Conservation (phyloP, 2,113 vertebrate species). For the Vidua chalybeata region DNA sequence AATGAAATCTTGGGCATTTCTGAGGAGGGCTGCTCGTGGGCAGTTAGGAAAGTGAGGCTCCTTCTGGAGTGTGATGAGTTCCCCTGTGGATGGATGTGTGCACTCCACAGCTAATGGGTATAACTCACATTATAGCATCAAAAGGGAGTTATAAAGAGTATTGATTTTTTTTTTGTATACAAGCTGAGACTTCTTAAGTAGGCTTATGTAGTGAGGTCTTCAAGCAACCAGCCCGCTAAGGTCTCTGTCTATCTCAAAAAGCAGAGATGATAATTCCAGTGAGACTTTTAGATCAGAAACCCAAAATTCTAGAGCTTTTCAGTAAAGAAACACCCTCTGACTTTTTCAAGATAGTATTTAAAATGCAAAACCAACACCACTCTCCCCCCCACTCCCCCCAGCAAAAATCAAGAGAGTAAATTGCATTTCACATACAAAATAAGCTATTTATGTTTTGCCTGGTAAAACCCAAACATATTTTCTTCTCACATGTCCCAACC, state of each 20-base stretch:
- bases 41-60: background rate
- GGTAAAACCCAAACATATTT: background rate
- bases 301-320: background rate
- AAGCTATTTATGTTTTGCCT: background rate
- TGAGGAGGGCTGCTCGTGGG: background rate
- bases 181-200: background rate
- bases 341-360: background rate
- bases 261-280: background rate
- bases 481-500: background rate
- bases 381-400: accelerated
- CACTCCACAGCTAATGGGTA: background rate
- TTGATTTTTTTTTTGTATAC: background rate
- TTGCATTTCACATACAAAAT: background rate
- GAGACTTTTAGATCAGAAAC: background rate
- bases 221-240: background rate
- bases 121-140: background rate
- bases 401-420: background rate
- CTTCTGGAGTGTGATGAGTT: background rate
- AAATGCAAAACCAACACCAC: background rate
- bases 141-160: background rate
- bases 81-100: accelerated
- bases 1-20: background rate
- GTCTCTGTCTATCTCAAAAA: background rate
- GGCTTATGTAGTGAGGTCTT: background rate
- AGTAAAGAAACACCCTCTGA: background rate